phyloP scores from a whole-genome alignment of 2,113 vertebrate species.

The Camelus dromedarius region DNA sequence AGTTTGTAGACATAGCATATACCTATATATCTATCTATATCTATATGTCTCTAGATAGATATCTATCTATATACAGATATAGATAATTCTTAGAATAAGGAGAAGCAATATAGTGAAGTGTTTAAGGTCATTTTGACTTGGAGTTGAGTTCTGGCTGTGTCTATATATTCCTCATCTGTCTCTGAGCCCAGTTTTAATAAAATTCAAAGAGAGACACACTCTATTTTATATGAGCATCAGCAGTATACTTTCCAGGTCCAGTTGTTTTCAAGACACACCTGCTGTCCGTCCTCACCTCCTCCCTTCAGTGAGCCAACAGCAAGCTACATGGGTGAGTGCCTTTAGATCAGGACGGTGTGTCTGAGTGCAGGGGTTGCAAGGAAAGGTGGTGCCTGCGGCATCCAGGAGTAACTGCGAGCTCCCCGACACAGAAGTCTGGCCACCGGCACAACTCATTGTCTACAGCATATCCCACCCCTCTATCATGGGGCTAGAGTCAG shows the following conservation, averaged over 20 bases:
- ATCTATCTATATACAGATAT: background rate
- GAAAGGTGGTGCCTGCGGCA: too few species aligned
- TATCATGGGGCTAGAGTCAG: background rate
- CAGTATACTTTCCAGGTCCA: background rate
- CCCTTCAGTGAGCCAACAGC: background rate
- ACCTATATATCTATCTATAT: background rate
- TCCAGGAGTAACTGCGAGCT: background rate
- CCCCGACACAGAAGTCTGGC: background rate
- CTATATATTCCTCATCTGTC: background rate
- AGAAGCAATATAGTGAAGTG: background rate
- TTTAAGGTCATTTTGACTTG: background rate
- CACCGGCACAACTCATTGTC: background rate
- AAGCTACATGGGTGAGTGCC: background rate
- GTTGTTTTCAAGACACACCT: background rate
- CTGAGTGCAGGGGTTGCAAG: background rate
- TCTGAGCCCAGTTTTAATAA: background rate
- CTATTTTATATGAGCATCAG: background rate
- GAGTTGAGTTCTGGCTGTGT: background rate
- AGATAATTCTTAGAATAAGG: background rate
- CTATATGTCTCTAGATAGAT: background rate
- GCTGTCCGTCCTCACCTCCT: background rate
- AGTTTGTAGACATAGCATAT: background rate
- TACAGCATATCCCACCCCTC: background rate
- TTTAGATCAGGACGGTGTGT: background rate
- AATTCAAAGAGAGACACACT: background rate